phyloP scores from a whole-genome alignment of 2,797 vertebrate genomes.

The Sciurus vulgaris region DNA sequence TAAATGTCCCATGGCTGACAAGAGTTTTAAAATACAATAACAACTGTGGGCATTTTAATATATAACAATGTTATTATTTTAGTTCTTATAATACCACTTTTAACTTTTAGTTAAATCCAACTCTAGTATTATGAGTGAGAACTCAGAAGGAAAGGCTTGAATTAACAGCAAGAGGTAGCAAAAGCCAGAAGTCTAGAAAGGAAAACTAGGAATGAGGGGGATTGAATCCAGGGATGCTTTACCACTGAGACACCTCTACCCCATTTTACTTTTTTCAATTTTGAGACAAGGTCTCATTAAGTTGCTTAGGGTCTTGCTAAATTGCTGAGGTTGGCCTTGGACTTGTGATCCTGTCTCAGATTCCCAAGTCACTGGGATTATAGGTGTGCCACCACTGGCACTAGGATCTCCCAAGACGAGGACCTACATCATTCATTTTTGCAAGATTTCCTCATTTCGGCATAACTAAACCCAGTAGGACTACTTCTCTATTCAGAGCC shows the following conservation, averaged over 20 bases:
- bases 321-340: no score
- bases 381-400: no score
- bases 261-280: no score
- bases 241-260: no score
- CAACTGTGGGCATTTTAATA: neutral
- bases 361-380: no score
- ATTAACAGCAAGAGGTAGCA: constrained; percentile 41
- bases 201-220: neutral
- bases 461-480: neutral
- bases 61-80: neutral
- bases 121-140: neutral
- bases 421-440: neutral
- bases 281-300: no score
- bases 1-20: neutral
- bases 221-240: no score
- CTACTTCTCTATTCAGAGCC: neutral
- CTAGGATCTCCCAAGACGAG: neutral
- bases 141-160: constrained; percentile 13
- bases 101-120: neutral
- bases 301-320: no score
- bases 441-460: neutral
- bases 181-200: constrained; percentile 20
- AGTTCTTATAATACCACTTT: neutral
- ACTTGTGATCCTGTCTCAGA: no score
- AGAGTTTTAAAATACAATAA: constrained; percentile 23